A percentile compares a stretch with the other conserved stretches of the same genome.
phyloP scores from a whole-genome alignment of 2,113 vertebrate genomes.

The Collichthys lucidus region DNA sequence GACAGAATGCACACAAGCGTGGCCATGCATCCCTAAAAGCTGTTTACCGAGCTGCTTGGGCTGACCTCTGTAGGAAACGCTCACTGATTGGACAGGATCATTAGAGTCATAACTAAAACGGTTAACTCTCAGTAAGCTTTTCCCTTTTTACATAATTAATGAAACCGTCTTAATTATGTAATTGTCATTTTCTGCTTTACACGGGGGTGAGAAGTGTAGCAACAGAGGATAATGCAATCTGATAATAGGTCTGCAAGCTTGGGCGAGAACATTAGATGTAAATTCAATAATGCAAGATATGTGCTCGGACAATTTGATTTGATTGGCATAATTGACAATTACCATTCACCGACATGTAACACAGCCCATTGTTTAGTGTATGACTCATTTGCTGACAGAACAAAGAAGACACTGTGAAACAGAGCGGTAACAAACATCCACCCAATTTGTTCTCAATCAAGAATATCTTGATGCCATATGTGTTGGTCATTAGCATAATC shows the following conservation, averaged over 20 bases:
- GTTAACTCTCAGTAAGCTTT: conserved; percentile 48
- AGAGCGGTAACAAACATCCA: conserved; percentile 48
- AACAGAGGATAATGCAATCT: conserved; percentile 60
- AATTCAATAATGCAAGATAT: conserved; percentile 73
- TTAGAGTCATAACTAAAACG: conserved; percentile 30
- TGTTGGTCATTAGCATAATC: conserved; percentile 36
- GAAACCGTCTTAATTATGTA: conserved; percentile 62
- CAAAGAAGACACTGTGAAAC: conserved; percentile 57
- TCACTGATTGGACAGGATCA: conserved; percentile 40
- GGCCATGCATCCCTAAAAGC: conserved; percentile 47
- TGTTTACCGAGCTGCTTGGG: conserved; percentile 42
- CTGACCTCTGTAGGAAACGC: conserved; percentile 46
- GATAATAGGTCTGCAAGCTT: conserved; percentile 60
- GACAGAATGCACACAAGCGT: conserved; percentile 27
- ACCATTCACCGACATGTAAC: conserved; percentile 72
- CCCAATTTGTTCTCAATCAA: conserved; percentile 37
- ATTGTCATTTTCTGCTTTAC: conserved; percentile 61
- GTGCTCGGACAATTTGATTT: conserved; percentile 76
- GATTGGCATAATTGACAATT: conserved; percentile 80
- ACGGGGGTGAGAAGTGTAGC: conserved; percentile 36
- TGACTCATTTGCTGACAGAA: conserved; percentile 65
- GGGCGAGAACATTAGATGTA: conserved; percentile 71
- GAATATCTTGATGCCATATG: conserved; percentile 45
- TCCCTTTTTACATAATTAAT: conserved; percentile 55
- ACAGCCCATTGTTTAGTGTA: conserved; percentile 56